A percentile compares a stretch with the other conserved stretches of the same genome.
Conservation (phyloP, 2,113 vertebrate genomes). For the Centropristis striata region DNA sequence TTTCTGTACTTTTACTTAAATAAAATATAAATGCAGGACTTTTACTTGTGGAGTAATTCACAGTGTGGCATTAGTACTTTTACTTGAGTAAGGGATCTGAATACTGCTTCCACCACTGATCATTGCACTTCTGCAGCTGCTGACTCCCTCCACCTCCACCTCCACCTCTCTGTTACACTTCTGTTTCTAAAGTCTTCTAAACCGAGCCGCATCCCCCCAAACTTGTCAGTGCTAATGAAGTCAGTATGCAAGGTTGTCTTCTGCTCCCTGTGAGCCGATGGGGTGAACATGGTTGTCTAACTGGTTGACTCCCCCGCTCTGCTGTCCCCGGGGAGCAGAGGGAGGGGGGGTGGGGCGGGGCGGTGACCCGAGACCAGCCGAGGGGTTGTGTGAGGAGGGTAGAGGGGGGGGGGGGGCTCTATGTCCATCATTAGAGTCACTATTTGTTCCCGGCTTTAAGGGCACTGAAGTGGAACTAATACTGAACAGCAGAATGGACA, state of each 20-base stretch:
- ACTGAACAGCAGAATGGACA: slow-evolving; percentile 79
- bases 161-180: slow-evolving; percentile 36
- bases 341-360: slow-evolving; percentile 78
- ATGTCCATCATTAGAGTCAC: slow-evolving; percentile 87
- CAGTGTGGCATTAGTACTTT: no score
- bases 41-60: no score
- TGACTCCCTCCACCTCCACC: slow-evolving; percentile 20
- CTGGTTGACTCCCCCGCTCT: slow-evolving; percentile 78
- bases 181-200: slow-evolving; percentile 74
- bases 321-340: slow-evolving; percentile 66
- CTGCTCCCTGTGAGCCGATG: slow-evolving; percentile 83
- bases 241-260: slow-evolving; percentile 82
- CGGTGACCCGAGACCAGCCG: slow-evolving; percentile 87
- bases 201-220: slow-evolving; percentile 75
- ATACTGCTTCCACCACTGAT: no score
- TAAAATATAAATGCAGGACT: no score
- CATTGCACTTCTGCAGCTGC: slow-evolving; percentile 19
- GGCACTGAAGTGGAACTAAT: slow-evolving; percentile 88
- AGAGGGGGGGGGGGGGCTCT: slow-evolving; percentile 63
- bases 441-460: slow-evolving; percentile 83
- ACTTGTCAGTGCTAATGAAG: slow-evolving; percentile 91
- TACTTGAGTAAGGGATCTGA: no score
- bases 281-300: slow-evolving; percentile 89
- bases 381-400: slow-evolving; percentile 60
- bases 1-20: no score